Percentiles rank a stretch among this genome's conserved stretches.
Evolutionary conservation across 2,888 invertebrate species (phyloP).

Genomic region (Epinotia brunnichana): DNA sequence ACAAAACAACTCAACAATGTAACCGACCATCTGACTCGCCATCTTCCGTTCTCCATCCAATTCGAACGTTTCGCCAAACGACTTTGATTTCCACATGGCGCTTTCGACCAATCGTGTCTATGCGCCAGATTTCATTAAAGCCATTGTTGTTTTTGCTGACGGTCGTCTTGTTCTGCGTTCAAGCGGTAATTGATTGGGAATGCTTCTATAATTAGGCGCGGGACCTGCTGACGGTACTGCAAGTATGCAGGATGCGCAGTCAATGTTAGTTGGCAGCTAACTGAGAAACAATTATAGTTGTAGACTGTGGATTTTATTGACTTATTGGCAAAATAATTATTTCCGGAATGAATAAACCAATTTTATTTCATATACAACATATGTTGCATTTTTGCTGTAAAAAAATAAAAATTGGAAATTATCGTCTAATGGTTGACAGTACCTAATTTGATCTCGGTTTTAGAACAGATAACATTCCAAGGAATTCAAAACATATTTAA

Average conservation of each 20-base stretch:
- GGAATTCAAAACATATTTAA: not conserved
- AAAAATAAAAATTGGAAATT: not conserved
- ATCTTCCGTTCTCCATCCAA: not conserved
- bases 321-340: conserved; percentile 8
- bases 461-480: not conserved
- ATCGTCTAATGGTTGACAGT: not conserved
- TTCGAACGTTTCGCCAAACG: conserved; percentile 14
- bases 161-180: conserved; percentile 66
- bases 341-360: not conserved
- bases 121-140: conserved; percentile 20
- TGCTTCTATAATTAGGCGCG: conserved; percentile 83
- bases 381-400: not conserved
- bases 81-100: not conserved
- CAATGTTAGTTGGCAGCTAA: conserved; percentile 18
- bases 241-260: conserved; percentile 12
- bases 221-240: conserved; percentile 72
- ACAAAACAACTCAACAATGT: conserved; percentile 12
- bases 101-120: not conserved
- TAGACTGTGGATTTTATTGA: conserved; percentile 1
- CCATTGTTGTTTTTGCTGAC: conserved; percentile 57
- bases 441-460: not conserved
- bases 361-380: not conserved
- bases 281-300: conserved; percentile 2
- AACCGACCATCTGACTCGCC: conserved; percentile 8
- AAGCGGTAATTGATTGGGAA: conserved; percentile 82